Evolutionary conservation across 2,888 invertebrate species (phyloP), one percentile per base, ranked within the genome.

Genomic region (Yponomeuta malinellus): DNA sequence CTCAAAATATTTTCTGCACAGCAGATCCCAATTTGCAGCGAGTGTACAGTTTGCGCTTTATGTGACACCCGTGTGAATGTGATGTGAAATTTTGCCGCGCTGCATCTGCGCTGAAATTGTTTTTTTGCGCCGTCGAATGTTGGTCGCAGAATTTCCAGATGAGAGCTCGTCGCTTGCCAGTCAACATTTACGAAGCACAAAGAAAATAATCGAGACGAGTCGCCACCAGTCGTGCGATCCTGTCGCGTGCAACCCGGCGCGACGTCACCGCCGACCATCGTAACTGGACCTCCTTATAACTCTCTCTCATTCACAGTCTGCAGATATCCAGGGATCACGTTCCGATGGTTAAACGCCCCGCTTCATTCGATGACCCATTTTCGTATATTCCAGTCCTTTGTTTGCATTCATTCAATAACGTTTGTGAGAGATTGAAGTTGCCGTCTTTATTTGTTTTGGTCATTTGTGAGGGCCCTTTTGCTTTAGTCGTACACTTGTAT

Each of bases 291-390:
- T 59, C 15, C 52, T 59, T 59, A 15, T 4, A 12, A 59, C 15
- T 12, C 52, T 59, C 52, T 59, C 52, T 59, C 52, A 59, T 15
- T 59, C 52, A 59, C 52, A 9, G 15, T 74, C 74, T 52, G 69
- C 73, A 71, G 75, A 77, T 75, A 74, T 74, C 74, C 77, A 73
- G 75, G 75, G 76, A 72, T 77, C 83, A 75, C 69, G 72, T 74
- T 80, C 74, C 69, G 74, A 75, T 83, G 83, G 83, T 75, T 73
- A 73, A 52, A 64, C 75, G 75, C 75, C 76, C 78, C 78, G 80
- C 81, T 81, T 81, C 81, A 80, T 82, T 82, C 83, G 83, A 84
- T 85, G 85, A 85, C 86, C 85, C 78, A 84, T 85, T 87, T 86
- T 84, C 80, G 79, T 80, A 79, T 78, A 80, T 79, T 79, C 80